A percentile compares a stretch with the other conserved stretches of the same genome.
Evolutionary conservation across 1,140 invertebrate genomes (phyloP).

Genomic region (Bombus waltoni): DNA sequence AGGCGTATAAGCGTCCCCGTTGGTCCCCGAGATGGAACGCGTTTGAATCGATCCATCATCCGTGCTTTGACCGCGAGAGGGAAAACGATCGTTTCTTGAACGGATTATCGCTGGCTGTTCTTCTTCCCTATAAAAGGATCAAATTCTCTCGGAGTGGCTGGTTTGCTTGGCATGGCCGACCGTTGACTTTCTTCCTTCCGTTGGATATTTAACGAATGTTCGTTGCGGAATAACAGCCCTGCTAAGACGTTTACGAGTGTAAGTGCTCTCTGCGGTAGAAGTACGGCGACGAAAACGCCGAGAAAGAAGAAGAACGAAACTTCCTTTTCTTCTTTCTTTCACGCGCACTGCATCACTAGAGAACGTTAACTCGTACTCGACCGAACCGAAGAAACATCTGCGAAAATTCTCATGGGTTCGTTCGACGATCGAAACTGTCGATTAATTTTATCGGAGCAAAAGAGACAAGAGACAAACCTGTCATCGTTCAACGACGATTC

Average conservation of each 20-base stretch:
- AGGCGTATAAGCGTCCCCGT: neutral
- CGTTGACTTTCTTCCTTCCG: neutral
- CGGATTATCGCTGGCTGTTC: slow-evolving; percentile 20
- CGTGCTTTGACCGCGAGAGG: neutral
- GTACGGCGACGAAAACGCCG: neutral
- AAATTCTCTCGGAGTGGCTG: slow-evolving; percentile 25
- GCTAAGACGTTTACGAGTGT: slow-evolving; percentile 35
- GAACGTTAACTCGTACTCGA: neutral
- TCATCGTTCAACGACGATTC: neutral
- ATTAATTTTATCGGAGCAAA: neutral
- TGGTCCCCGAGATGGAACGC: neutral
- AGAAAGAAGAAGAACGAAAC: neutral
- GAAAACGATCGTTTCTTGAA: slow-evolving; percentile 26
- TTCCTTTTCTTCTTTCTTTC: neutral
- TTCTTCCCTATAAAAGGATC: slow-evolving; percentile 27
- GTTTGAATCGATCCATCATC: neutral
- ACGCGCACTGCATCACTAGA: neutral
- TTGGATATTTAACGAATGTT: slow-evolving; percentile 51
- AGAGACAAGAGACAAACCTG: too few relatives aligned
- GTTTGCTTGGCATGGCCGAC: neutral
- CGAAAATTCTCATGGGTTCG: neutral
- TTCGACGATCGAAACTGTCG: neutral
- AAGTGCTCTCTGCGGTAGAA: slow-evolving; percentile 11
- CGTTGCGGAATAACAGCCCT: slow-evolving; percentile 41
- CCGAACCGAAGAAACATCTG: neutral